Evolutionary conservation across 2,888 invertebrate species (phyloP).

Genomic region (Lymantria dispar): DNA sequence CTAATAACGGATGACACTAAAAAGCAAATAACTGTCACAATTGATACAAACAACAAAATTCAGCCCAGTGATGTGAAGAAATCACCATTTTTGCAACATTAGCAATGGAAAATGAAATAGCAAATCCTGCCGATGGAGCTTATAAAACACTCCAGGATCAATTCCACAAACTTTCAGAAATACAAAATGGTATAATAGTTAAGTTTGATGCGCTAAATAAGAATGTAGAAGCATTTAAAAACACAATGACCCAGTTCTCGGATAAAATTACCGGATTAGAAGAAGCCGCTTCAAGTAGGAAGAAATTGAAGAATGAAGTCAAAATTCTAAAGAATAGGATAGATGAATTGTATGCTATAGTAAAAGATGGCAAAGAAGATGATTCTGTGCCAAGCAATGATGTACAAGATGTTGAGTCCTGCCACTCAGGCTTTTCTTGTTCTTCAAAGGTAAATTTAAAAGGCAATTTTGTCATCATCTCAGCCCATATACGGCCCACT

Average conservation of each 20-base stretch:
- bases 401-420: conserved; percentile 59
- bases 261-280: conserved; percentile 56
- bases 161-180: conserved; percentile 53
- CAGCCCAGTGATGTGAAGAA: conserved; percentile 22
- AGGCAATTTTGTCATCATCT: too few relatives aligned
- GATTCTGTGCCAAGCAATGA: conserved; percentile 49
- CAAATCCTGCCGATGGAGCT: conserved; percentile 36
- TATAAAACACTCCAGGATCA: conserved; percentile 46
- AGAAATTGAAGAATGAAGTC: conserved; percentile 51
- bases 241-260: conserved; percentile 43
- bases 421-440: conserved; percentile 65
- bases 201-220: conserved; percentile 58
- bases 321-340: conserved; percentile 54
- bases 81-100: conserved; percentile 11
- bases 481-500: too few relatives aligned
- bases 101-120: conserved; percentile 38
- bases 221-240: conserved; percentile 57
- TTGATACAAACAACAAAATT: conserved; percentile 16
- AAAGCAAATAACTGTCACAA: conserved; percentile 20
- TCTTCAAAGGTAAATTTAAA: conserved; percentile 61
- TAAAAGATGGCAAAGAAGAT: conserved; percentile 68
- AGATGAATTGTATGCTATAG: conserved; percentile 61
- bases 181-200: conserved; percentile 45
- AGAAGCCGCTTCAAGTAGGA: conserved; percentile 47
- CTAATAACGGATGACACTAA: conserved; percentile 4